Conservation (phyloP, 2,888 invertebrate genomes). For the Altica lythri region DNA sequence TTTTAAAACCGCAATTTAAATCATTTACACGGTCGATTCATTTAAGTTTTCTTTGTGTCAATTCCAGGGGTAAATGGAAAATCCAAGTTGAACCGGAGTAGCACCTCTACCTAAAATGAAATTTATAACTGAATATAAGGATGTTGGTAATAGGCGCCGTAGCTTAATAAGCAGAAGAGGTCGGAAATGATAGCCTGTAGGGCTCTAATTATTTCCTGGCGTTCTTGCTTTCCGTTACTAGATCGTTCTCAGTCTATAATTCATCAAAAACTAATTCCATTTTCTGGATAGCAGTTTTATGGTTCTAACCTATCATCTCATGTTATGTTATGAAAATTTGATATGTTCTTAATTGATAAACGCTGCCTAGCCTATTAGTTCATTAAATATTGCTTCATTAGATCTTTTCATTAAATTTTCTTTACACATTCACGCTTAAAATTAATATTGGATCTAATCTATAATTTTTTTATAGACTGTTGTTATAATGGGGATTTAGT, state of each 20-base stretch:
- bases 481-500: too few species aligned
- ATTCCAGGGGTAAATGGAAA: slow-evolving; percentile 19
- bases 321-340: too few species aligned
- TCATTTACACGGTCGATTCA: background rate
- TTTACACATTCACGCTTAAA: too few species aligned
- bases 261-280: slow-evolving; percentile 36
- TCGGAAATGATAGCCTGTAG: slow-evolving; percentile 54
- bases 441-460: too few species aligned
- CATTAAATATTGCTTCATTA: too few species aligned
- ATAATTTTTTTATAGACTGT: too few species aligned
- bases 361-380: too few species aligned
- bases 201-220: slow-evolving; percentile 53
- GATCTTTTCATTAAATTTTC: too few species aligned
- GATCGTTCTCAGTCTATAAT: slow-evolving; percentile 33
- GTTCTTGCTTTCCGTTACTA: slow-evolving; percentile 40
- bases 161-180: slow-evolving; percentile 51
- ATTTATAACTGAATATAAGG: slow-evolving; percentile 41
- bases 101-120: slow-evolving; percentile 26
- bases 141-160: slow-evolving; percentile 44
- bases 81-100: slow-evolving; percentile 15
- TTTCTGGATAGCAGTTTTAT: slow-evolving; percentile 29
- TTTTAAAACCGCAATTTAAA: too few species aligned
- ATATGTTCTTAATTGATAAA: too few species aligned
- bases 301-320: slow-evolving; percentile 11
- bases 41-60: slow-evolving; percentile 17